Conservation (phyloP, 2,888 invertebrate species). For the Galerucella calmariensis region DNA sequence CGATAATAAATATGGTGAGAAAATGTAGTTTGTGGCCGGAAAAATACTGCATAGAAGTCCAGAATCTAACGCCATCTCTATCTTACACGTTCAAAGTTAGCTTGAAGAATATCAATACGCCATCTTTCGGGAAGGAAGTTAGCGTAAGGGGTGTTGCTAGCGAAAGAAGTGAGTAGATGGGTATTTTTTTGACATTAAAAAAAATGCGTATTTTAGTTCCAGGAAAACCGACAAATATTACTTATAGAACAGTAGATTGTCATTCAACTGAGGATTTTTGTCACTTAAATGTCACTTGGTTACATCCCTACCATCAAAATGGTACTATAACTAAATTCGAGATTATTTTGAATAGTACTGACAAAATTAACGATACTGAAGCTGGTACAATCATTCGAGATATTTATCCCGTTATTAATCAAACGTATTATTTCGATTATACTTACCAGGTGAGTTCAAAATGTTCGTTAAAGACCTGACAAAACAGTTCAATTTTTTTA, state of each 20-base stretch:
- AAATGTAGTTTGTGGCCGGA: conserved; percentile 56
- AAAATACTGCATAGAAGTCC: conserved; percentile 55
- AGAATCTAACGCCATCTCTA: conserved; percentile 51
- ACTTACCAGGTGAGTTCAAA: conserved; percentile 51
- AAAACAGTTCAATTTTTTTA: conserved; percentile 43
- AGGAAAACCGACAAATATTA: conserved; percentile 56
- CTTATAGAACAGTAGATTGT: conserved; percentile 57
- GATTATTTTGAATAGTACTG: conserved; percentile 54
- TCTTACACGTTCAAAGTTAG: conserved; percentile 54
- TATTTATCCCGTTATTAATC: conserved; percentile 51
- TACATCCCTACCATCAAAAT: conserved; percentile 59
- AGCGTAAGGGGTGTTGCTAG: conserved; percentile 47
- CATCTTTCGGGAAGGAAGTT: conserved; percentile 53
- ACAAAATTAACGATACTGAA: conserved; percentile 43
- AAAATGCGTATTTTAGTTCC: conserved; percentile 51
- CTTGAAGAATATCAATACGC: conserved; percentile 56
- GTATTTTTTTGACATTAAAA: too few relatives aligned
- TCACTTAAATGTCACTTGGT: conserved; percentile 59
- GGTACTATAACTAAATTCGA: conserved; percentile 58
- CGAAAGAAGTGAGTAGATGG: conserved; percentile 52
- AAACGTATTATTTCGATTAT: conserved; percentile 53
- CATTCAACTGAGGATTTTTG: conserved; percentile 53
- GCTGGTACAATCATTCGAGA: conserved; percentile 54
- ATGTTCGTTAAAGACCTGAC: too few relatives aligned
- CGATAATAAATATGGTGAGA: conserved; percentile 46